Conservation (phyloP, 2,113 vertebrate species). For the Varanus komodoensis region DNA sequence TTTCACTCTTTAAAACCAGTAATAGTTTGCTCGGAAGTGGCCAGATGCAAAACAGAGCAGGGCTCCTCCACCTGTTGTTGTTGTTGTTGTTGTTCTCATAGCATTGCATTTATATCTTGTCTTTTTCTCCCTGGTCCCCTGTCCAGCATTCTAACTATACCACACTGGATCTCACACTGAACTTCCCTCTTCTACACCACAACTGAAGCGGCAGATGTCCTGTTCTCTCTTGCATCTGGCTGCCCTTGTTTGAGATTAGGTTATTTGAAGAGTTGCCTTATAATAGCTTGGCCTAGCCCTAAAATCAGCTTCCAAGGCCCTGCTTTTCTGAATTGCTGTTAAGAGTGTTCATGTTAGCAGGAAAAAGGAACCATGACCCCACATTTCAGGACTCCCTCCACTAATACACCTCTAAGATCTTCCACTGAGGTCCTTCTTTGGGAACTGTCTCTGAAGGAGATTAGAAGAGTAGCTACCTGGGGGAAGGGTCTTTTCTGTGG, state of each 20-base stretch:
- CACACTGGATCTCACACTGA: no score
- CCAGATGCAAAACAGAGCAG: background rate
- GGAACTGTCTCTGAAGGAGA: no score
- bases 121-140: no score
- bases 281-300: background rate
- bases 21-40: background rate
- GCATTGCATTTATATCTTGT: no score
- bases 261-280: no score
- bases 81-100: background rate
- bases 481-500: no score
- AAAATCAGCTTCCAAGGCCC: background rate
- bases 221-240: background rate
- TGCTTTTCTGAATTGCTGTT: background rate
- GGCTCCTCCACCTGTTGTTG: background rate
- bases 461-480: no score
- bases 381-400: background rate
- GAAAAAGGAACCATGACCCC: background rate
- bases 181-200: background rate
- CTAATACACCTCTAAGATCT: background rate
- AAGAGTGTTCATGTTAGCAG: background rate
- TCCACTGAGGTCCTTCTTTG: no score
- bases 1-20: no score
- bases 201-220: background rate
- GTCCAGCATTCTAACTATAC: no score
- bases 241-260: no score